Base-by-base conservation (phyloP, 2,113 vertebrate genomes). In the Saimiri boliviensis region DNA sequence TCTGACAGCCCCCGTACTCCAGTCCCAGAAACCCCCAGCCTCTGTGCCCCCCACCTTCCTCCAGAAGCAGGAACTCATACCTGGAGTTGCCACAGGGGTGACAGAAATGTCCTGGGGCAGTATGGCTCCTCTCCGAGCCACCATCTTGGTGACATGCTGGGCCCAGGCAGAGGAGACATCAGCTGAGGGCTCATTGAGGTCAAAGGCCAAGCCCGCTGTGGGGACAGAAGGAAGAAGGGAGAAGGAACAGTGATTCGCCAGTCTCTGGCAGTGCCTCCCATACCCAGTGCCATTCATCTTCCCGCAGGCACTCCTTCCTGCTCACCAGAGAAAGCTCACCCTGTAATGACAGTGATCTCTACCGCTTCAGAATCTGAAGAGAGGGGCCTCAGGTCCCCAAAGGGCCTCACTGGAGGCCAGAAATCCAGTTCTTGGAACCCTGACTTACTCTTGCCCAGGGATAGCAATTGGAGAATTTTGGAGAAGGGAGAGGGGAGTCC, bases 91-190 rank as follows among this genome's bases (percentile, higher is more conserved):
- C 42, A 99, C 99, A 0, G 99, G 99, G 0, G 99, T 99, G 32
- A 99, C 99, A 0, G 99, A 99, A 96, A 99, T 97, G 88, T 99
- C 99, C 98, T 99, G 99, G 30, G 99, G 99, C 93, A 99, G 98
- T 97, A 99, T 99, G 42, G 99, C 99, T 2, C 99, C 99, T 98
- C 99, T 98, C 94, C 99, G 98, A 97, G 99, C 99, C 97, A 99
- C 99, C 99, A 99, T 99, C 98, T 99, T 99, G 84, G 99, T 99
- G 98, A 99, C 99, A 5, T 99, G 99, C 97, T 99, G 99, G 0
- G 99, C 99, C 99, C 99, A 99, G 0, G 99, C 99, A 0, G 99
- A 99, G 23, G 99, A 99, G 97, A 99, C 98, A 4, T 99, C 99
- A 0, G 99, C 99, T 0, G 99, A 99, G 0, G 99, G 99, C 95